phyloP scores from a whole-genome alignment of 1,140 invertebrate species.

The Ectropis grisescens region DNA sequence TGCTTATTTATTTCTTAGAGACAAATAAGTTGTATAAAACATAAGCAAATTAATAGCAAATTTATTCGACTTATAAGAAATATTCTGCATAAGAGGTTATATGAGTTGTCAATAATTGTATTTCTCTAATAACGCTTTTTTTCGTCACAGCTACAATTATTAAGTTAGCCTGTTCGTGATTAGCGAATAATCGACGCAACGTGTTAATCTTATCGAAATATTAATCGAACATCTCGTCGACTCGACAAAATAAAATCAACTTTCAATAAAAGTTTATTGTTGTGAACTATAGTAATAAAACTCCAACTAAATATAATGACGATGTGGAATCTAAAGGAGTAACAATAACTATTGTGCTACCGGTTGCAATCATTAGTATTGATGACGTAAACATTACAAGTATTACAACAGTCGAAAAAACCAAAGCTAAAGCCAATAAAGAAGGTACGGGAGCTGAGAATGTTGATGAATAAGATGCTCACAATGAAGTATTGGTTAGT shows the following conservation, averaged over 20 bases:
- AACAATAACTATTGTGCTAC: slow-evolving; percentile 60
- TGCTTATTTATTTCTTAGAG: no score
- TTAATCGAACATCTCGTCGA: slow-evolving; percentile 6
- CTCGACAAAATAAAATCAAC: not conserved
- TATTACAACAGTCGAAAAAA: slow-evolving; percentile 42
- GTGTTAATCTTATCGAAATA: slow-evolving; percentile 11
- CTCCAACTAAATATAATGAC: slow-evolving; percentile 65
- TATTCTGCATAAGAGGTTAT: no score
- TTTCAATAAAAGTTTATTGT: slow-evolving; percentile 23
- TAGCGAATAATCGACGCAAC: slow-evolving; percentile 7
- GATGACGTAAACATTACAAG: slow-evolving; percentile 64
- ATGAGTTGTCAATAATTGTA: no score
- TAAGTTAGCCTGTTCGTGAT: no score
- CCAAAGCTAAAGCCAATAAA: slow-evolving; percentile 57
- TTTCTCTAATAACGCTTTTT: no score
- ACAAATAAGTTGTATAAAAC: no score
- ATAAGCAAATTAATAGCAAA: no score
- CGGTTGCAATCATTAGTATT: slow-evolving; percentile 63
- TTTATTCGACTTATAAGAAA: no score
- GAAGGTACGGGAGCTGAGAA: slow-evolving; percentile 33
- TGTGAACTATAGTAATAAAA: slow-evolving; percentile 32
- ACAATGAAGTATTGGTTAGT: slow-evolving; percentile 39
- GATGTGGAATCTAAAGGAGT: slow-evolving; percentile 46
- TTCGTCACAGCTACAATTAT: no score
- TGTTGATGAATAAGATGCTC: slow-evolving; percentile 46